Evolutionary conservation across 2,888 invertebrate genomes (phyloP), one percentile per base, ranked within the genome.

Genomic region (Tetragonisca angustula): DNA sequence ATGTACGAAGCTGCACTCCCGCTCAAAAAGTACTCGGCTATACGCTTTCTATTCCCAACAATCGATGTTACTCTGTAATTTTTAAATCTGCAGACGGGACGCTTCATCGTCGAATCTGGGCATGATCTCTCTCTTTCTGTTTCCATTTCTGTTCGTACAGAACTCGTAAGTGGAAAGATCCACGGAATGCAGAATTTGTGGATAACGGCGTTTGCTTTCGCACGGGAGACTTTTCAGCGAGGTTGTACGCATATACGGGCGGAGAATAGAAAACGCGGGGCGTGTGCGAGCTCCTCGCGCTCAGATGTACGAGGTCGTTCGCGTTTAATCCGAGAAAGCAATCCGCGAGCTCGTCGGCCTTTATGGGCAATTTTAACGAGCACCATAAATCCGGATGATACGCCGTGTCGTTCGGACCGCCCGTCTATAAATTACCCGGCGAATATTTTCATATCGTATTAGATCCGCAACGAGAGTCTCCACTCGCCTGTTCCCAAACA

Each of bases 311-410:
- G 6, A 2, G 4, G 49, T 59, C 69, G 56, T 72, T 59, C 69
- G 56, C 76, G 77, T 82, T 84, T 84, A 84, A 84, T 84, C 83
- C 84, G 78, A 79, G 72, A 84, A 83, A 82, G 83, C 83, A 83
- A 84, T 84, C 83, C 84, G 84, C 69, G 11, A 27, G 70, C 68
- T 69, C 62, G 17, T 68, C 68, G 49, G 71, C 85, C 77, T 85
- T 85, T 85, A 85, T 80, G 84, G 77, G 80, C 80, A 74, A 85
- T 85, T 84, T 84, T 85, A 83, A 84, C 80, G 84, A 71, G 74
- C 77, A 61, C 71, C 67, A 84, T 85, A 85, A 85, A 85, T 85
- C 80, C 54, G 76, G 80, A 76, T 77, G 76, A 83, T 79, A 79
- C 84, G 83, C 54, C 61, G 69, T 49, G 81, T 82, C 76, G 81